These are phyloP conservation scores for Tachystola acroxantha DNA, from an alignment of 2,888 invertebrate species.

Conservation along the genomic window DNA sequence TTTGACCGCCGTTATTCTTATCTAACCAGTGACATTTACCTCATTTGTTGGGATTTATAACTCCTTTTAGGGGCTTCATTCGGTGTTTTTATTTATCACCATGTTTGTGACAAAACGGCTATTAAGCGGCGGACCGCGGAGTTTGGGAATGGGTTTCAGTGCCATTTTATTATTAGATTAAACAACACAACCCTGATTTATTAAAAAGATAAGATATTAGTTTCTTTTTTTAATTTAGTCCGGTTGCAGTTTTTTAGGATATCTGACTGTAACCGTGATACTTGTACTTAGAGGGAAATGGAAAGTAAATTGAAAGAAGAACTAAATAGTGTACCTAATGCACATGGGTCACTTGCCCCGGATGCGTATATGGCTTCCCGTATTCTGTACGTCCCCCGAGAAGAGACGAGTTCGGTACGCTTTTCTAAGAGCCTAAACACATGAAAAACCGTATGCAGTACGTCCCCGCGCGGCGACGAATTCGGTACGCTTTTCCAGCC, in stretches of 20 bases:
- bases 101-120: constrained; percentile 63
- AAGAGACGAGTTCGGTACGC: no score
- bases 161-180: constrained; percentile 37
- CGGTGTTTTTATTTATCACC: constrained; percentile 50
- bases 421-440: no score
- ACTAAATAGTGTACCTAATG: no score
- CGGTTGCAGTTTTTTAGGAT: not conserved
- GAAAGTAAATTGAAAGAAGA: no score
- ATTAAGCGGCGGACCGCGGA: constrained; percentile 27
- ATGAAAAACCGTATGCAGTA: no score
- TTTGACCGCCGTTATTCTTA: constrained; percentile 1
- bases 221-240: constrained; percentile 1
- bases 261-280: no score
- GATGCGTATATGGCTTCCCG: no score
- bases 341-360: no score
- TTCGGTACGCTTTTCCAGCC: no score
- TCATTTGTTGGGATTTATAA: constrained; percentile 41
- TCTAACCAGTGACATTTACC: constrained; percentile 22
- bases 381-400: no score
- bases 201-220: constrained; percentile 11
- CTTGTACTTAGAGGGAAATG: no score
- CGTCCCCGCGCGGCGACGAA: no score
- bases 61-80: constrained; percentile 43
- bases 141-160: constrained; percentile 20
- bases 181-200: constrained; percentile 18